Percentiles rank a stretch among this genome's conserved stretches.
phyloP scores from a whole-genome alignment of 2,888 invertebrate species.

The Hylaea fasciaria region DNA sequence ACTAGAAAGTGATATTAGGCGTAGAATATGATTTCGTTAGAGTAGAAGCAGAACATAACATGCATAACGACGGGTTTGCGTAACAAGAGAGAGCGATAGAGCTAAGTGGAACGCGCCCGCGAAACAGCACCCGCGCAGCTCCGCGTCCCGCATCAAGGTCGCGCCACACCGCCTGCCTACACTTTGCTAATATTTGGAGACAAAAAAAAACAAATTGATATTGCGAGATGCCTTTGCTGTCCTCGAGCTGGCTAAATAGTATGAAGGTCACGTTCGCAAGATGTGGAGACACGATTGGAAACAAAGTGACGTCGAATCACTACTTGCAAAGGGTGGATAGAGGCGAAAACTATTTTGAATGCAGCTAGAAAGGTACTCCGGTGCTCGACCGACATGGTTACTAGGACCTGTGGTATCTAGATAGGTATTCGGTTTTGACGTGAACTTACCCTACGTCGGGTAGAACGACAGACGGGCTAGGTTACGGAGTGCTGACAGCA shows the following conservation, averaged over 20 bases:
- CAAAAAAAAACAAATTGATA: conserved; percentile 36
- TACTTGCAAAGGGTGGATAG: too few species aligned
- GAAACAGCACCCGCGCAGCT: conserved; percentile 67
- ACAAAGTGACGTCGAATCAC: too few species aligned
- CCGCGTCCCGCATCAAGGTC: conserved; percentile 73
- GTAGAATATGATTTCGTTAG: conserved; percentile 69
- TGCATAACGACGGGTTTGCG: conserved; percentile 83
- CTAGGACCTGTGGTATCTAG: too few species aligned
- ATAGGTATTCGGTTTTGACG: too few species aligned
- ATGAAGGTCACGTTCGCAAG: conserved; percentile 25
- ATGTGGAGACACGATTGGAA: neutral
- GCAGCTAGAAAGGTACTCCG: too few species aligned
- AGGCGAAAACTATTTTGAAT: too few species aligned
- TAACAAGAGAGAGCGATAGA: conserved; percentile 81
- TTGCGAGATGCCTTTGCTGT: conserved; percentile 45
- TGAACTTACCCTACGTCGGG: too few species aligned
- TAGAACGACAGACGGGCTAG: too few species aligned
- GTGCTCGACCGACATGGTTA: too few species aligned
- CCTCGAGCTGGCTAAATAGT: conserved; percentile 20
- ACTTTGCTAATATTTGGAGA: conserved; percentile 29
- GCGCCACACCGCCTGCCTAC: conserved; percentile 40
- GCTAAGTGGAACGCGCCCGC: conserved; percentile 79
- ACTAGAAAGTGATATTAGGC: conserved; percentile 74
- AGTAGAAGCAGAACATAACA: conserved; percentile 78
- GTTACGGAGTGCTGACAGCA: too few species aligned